phyloP scores from a whole-genome alignment of 2,888 invertebrate species.

The Acleris emargana region DNA sequence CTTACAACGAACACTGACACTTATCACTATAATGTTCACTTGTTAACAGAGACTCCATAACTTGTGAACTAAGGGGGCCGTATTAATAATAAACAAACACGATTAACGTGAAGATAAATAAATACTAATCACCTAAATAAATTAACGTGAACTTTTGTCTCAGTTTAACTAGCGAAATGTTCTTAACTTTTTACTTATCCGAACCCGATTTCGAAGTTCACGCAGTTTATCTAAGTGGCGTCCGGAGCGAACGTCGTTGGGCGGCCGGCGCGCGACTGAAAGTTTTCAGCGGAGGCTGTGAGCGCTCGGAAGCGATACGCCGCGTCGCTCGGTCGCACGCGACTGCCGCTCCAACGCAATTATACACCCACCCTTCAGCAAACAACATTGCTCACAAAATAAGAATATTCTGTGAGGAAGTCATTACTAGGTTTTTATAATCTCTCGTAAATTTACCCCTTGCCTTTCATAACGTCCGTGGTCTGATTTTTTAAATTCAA shows the following conservation, averaged over 20 bases:
- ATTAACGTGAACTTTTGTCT: constrained; percentile 8
- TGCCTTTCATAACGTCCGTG: background rate
- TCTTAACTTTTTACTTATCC: background rate
- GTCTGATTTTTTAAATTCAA: background rate
- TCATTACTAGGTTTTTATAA: constrained; percentile 15
- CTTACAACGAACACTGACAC: constrained; percentile 7
- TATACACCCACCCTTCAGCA: constrained; percentile 50
- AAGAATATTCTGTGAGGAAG: background rate
- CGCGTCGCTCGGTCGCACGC: constrained; percentile 60
- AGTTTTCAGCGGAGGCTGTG: constrained; percentile 54
- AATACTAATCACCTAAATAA: background rate
- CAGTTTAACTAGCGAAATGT: background rate
- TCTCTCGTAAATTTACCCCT: background rate
- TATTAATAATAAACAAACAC: too few species aligned
- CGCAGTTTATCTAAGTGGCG: too few species aligned
- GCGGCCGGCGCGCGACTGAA: constrained; percentile 49
- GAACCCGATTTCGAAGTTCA: background rate
- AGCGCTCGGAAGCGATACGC: constrained; percentile 53
- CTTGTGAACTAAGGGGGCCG: background rate
- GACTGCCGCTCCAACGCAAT: constrained; percentile 56
- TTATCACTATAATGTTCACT: constrained; percentile 36
- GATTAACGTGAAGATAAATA: too few species aligned
- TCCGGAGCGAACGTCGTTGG: too few species aligned
- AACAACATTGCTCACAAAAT: constrained; percentile 23
- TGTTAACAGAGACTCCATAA: background rate